Percentiles rank a stretch among this genome's conserved stretches.
phyloP scores from a whole-genome alignment of 2,113 vertebrate species.

The Myxocyprinus asiaticus region DNA sequence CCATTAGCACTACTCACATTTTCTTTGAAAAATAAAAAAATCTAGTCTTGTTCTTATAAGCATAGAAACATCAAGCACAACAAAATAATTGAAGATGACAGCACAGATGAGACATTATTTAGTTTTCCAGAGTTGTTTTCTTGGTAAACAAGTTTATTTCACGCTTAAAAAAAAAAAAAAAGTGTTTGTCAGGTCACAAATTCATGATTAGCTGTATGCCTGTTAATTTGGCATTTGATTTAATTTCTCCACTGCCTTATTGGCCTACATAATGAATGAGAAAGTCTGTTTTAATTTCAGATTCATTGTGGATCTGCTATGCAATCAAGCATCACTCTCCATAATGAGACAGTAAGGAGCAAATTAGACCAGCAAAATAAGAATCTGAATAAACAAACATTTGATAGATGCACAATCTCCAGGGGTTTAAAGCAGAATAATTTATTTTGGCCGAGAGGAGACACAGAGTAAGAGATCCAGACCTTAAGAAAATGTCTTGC shows the following conservation, averaged over 20 bases:
- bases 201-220: not conserved
- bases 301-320: constrained; percentile 44
- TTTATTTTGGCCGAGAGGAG: constrained; percentile 51
- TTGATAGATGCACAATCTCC: constrained; percentile 38
- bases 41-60: not conserved
- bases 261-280: constrained; percentile 56
- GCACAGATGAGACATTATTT: not conserved
- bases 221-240: constrained; percentile 19
- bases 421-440: constrained; percentile 42
- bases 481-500: constrained; percentile 4
- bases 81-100: no score
- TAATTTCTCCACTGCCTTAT: constrained; percentile 41
- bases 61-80: no score
- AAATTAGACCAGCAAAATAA: constrained; percentile 53
- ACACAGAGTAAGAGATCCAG: constrained; percentile 37
- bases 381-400: constrained; percentile 51
- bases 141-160: not conserved
- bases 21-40: not conserved
- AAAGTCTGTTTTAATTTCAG: constrained; percentile 54
- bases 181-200: constrained; percentile 13
- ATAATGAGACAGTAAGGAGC: constrained; percentile 45
- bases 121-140: not conserved
- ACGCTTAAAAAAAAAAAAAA: not conserved
- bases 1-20: no score
- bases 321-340: constrained; percentile 48